A percentile compares a stretch with the other conserved stretches of the same genome.
Evolutionary conservation across 1,140 invertebrate genomes (phyloP).

Genomic region (Thaumatotibia leucotreta): DNA sequence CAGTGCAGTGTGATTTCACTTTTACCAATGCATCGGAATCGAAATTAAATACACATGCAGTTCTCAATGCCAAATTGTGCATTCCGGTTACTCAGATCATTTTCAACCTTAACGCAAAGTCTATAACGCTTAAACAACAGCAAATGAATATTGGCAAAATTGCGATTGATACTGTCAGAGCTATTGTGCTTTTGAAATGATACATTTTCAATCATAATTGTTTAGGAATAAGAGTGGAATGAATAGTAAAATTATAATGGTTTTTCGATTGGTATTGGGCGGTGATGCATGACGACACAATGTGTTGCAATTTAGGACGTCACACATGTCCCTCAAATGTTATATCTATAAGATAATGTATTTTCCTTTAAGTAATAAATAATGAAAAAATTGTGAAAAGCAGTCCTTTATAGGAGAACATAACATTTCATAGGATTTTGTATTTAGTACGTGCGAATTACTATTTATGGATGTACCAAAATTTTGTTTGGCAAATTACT

Average conservation of each 20-base stretch:
- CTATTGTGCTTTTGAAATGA: background rate
- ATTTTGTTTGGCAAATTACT: too few species aligned
- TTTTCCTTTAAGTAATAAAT: too few species aligned
- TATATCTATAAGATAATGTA: too few species aligned
- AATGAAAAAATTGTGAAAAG: too few species aligned
- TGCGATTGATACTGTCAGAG: background rate
- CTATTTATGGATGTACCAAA: too few species aligned
- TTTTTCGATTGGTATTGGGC: conserved; percentile 17
- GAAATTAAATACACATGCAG: conserved; percentile 27
- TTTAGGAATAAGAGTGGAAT: background rate
- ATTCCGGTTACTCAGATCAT: background rate
- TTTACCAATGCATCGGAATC: conserved; percentile 23
- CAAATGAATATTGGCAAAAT: background rate
- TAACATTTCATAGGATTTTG: too few species aligned
- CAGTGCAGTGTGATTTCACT: background rate
- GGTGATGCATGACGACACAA: conserved; percentile 24
- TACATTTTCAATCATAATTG: conserved; percentile 7
- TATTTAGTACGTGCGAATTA: too few species aligned
- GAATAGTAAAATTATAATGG: conserved; percentile 10
- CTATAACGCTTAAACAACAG: background rate
- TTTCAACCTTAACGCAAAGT: background rate
- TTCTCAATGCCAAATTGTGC: background rate
- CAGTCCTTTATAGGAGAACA: too few species aligned
- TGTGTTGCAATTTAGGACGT: background rate
- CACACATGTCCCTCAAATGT: background rate